Conservation (phyloP, 2,113 vertebrate species). For the Sander vitreus region DNA sequence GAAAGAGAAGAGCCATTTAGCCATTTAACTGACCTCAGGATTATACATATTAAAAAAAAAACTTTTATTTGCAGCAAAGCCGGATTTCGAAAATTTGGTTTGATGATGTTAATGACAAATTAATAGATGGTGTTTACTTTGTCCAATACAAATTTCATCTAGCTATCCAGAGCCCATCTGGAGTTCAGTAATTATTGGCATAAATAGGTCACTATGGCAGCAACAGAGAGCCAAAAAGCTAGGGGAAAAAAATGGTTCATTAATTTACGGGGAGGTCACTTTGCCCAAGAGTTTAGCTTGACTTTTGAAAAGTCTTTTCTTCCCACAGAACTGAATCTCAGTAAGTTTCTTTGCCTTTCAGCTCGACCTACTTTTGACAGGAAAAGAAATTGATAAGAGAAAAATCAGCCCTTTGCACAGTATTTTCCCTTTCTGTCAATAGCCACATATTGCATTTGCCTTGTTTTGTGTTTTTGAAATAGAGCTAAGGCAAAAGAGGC, state of each 20-base stretch:
- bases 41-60: not conserved
- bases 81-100: not conserved
- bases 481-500: slow-evolving; percentile 63
- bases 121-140: not conserved
- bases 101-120: not conserved
- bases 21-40: not conserved
- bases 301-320: slow-evolving; percentile 63
- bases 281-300: slow-evolving; percentile 46
- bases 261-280: slow-evolving; percentile 38
- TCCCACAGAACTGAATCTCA: slow-evolving; percentile 46
- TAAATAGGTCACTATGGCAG: not conserved
- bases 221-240: not conserved
- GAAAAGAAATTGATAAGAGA: slow-evolving; percentile 57
- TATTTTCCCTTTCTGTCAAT: slow-evolving; percentile 59
- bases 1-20: not conserved
- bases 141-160: slow-evolving; percentile 3
- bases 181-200: slow-evolving; percentile 5
- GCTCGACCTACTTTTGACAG: slow-evolving; percentile 69
- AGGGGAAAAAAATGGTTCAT: not conserved
- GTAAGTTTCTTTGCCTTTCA: slow-evolving; percentile 60
- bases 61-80: not conserved
- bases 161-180: not conserved
- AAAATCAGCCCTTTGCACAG: slow-evolving; percentile 31
- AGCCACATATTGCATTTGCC: slow-evolving; percentile 60
- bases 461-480: slow-evolving; percentile 64